phyloP scores from a whole-genome alignment of 2,888 invertebrate genomes.

The Salticus scenicus region DNA sequence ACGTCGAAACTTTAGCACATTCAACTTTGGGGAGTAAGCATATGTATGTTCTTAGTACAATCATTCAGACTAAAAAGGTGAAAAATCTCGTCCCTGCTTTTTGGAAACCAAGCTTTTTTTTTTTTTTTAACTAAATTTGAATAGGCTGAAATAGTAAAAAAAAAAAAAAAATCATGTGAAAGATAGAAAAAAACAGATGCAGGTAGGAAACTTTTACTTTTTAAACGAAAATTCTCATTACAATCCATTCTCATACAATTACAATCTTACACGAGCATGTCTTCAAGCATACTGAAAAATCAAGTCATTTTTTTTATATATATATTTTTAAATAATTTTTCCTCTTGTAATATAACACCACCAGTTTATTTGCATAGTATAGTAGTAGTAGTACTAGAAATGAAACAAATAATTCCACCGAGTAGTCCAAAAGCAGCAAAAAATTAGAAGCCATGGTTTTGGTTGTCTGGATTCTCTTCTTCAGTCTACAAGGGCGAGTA shows the following conservation, averaged over 20 bases:
- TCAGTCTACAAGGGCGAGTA: slow-evolving; percentile 47
- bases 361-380: slow-evolving; percentile 54
- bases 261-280: slow-evolving; percentile 54
- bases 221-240: slow-evolving; percentile 67
- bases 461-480: slow-evolving; percentile 31
- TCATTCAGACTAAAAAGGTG: no score
- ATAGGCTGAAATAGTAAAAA: no score
- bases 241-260: slow-evolving; percentile 65
- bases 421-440: slow-evolving; percentile 65
- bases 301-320: slow-evolving; percentile 31
- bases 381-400: no score
- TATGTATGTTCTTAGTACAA: no score
- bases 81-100: no score
- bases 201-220: slow-evolving; percentile 71
- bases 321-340: slow-evolving; percentile 48
- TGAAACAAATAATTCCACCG: slow-evolving; percentile 26
- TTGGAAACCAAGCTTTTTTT: no score
- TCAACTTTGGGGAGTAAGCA: no score
- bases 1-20: no score
- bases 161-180: no score
- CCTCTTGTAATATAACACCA: slow-evolving; percentile 54
- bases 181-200: no score
- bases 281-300: slow-evolving; percentile 47
- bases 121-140: no score
- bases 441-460: slow-evolving; percentile 61